These are phyloP conservation scores for Ornithorhynchus anatinus DNA, from an alignment of 2,113 vertebrate genomes.

Conservation along the genomic window DNA sequence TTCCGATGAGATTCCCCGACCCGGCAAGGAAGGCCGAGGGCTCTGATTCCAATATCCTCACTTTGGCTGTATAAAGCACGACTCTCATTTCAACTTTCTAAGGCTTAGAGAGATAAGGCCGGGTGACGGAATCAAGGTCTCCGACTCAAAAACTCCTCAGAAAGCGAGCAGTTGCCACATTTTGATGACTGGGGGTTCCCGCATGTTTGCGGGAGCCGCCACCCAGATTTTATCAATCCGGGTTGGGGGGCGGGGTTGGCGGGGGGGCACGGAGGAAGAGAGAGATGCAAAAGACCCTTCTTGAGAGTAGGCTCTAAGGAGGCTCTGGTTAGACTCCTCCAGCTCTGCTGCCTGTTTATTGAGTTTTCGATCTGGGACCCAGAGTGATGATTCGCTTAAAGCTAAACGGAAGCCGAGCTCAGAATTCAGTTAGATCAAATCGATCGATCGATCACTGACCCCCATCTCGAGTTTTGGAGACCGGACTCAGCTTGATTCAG, in stretches of 20 bases:
- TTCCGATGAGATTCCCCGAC: too few species aligned
- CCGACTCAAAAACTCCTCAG: neutral
- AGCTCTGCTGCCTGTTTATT: neutral
- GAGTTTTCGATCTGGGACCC: neutral
- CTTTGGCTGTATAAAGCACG: neutral
- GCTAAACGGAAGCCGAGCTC: neutral
- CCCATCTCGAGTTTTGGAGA: conserved; percentile 12
- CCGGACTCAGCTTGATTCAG: neutral
- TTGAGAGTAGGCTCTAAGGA: neutral
- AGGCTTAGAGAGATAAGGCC: neutral
- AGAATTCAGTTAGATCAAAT: too few species aligned
- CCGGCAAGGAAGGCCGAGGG: too few species aligned
- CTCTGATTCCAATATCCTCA: too few species aligned
- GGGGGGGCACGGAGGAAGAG: too few species aligned
- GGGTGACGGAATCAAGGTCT: neutral
- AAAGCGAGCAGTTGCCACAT: neutral
- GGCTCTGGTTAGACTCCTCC: neutral
- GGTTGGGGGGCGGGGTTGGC: neutral
- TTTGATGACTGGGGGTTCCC: neutral
- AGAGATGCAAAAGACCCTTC: too few species aligned
- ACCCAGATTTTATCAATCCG: neutral
- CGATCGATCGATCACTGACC: too few species aligned
- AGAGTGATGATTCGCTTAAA: conserved; percentile 1
- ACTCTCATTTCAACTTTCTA: conserved; percentile 1
- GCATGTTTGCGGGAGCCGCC: neutral